Evolutionary conservation across 2,888 invertebrate species (phyloP), one percentile per base, ranked within the genome.

Genomic region (Leptinotarsa rubiginosa): DNA sequence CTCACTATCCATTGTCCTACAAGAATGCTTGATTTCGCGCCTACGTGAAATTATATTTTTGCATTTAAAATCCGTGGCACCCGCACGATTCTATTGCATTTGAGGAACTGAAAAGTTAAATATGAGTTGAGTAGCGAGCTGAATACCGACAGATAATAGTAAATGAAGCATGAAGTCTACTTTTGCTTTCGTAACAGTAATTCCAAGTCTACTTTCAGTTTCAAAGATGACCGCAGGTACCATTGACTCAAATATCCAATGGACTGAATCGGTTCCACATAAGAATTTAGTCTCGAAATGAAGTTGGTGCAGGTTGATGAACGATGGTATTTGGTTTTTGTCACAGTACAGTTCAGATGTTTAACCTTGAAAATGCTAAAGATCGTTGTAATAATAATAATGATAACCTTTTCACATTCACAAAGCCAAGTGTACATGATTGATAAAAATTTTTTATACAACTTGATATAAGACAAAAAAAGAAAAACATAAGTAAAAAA

Each of bases 221-320:
- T 69, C 69, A 69, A 69, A 73, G 76, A 76, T 76, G 74, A 76
- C 74, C 74, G 72, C 74, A 70, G 76, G 74, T 76, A 74, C 72
- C 74, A 72, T 72, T 76, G 69, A 69, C 69, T 69, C 22, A 2
- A 56, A 69, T 69, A 56, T n/a, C 12, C 47, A 59, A 20, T 59
- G 31, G 49, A 15, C 16, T 20, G 69, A 69, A 15, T 31, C 69
- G 59, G 22, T 67, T 41, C 41, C 31, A 31, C 25, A 31, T 31
- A 12, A n/a, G 41, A 2, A 15, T 62, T 62, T 15, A 10, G 41
- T 31, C 16, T 25, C 15, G 12, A 18, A 31, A 31, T 15, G 62
- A 2, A n/a, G 62, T 62, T 16, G 62, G 31, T 4, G 62, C 41
- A 12, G 62, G 62, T 62, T 56, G 15, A 20, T 56, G 15, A 15